Conservation (phyloP, 64 coral and sea anemone species). For the Astreopora myriophthalma region DNA sequence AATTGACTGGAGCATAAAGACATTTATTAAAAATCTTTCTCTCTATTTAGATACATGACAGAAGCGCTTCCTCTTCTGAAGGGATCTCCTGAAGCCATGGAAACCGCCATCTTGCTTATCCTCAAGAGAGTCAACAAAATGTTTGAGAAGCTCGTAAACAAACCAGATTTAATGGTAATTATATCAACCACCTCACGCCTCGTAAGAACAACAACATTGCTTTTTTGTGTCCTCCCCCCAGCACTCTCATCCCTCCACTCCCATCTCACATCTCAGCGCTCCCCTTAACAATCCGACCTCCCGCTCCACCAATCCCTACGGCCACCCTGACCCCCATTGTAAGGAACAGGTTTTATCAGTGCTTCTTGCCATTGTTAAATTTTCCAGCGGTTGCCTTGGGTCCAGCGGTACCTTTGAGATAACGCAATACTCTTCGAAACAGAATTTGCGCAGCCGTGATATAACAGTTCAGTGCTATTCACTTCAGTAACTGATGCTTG, state of each 20-base stretch:
- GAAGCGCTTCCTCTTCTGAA: constrained; percentile 93
- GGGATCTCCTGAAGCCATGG: constrained; percentile 81
- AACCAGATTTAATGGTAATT: constrained; percentile 98
- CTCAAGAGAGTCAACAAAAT: constrained; percentile 95
- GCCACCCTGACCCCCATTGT: too few species aligned
- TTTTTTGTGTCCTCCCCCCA: neutral
- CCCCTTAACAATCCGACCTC: too few species aligned
- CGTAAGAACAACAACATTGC: neutral
- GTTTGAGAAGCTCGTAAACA: constrained; percentile 91
- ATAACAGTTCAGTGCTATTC: neutral
- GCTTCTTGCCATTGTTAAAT: too few species aligned
- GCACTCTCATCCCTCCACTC: too few species aligned
- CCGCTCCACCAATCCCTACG: too few species aligned
- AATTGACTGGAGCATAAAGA: too few species aligned
- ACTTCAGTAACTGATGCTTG: neutral
- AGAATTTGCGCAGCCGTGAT: neutral
- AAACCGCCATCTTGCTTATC: constrained; percentile 83
- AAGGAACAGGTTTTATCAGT: too few species aligned
- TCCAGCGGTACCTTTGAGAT: too few species aligned
- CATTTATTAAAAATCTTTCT: too few species aligned
- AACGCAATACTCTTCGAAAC: too few species aligned
- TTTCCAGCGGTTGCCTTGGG: too few species aligned
- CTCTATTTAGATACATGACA: constrained; percentile 78
- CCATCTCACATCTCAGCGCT: too few species aligned
- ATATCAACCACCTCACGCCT: neutral